Percentiles rank a stretch among this genome's conserved stretches.
Conservation (phyloP, 2,797 vertebrate genomes). For the Phyllotis vaccarum region DNA sequence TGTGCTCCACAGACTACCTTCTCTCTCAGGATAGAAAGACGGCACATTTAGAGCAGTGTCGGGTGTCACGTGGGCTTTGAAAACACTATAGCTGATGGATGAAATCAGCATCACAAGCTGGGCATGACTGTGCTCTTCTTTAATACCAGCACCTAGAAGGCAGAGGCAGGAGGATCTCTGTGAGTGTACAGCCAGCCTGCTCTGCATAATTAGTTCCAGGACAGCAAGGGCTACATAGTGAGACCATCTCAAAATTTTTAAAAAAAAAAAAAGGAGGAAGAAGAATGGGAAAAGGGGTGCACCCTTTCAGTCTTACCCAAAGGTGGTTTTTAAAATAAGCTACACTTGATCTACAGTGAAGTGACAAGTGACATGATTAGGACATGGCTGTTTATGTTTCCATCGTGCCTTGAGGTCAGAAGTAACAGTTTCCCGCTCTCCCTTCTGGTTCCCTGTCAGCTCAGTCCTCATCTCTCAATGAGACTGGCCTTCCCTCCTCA, state of each 20-base stretch:
- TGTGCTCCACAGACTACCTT: neutral
- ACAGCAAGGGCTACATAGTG: neutral
- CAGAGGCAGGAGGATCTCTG: neutral
- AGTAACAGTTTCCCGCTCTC: neutral
- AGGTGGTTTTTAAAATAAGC: slow-evolving; percentile 62
- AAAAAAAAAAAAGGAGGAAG: neutral
- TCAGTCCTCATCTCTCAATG: neutral
- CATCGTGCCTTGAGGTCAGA: neutral
- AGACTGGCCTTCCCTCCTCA: neutral
- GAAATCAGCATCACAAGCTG: slow-evolving; percentile 41
- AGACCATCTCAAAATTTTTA: neutral
- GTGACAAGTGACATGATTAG: slow-evolving; percentile 63
- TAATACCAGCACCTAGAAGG: neutral
- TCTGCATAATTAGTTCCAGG: neutral
- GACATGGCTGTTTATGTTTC: slow-evolving; percentile 53
- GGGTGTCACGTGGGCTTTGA: slow-evolving; percentile 47
- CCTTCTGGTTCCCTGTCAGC: neutral
- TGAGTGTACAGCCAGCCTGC: neutral
- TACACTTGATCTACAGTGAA: slow-evolving; percentile 64
- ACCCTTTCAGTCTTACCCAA: slow-evolving; percentile 41
- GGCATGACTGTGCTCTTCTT: neutral
- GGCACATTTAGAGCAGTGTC: slow-evolving; percentile 13
- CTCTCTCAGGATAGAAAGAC: neutral
- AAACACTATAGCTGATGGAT: slow-evolving; percentile 24
- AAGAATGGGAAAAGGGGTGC: neutral